Evolutionary conservation across 2,113 vertebrate species (phyloP).

Genomic region (Cryptotis parvus): DNA sequence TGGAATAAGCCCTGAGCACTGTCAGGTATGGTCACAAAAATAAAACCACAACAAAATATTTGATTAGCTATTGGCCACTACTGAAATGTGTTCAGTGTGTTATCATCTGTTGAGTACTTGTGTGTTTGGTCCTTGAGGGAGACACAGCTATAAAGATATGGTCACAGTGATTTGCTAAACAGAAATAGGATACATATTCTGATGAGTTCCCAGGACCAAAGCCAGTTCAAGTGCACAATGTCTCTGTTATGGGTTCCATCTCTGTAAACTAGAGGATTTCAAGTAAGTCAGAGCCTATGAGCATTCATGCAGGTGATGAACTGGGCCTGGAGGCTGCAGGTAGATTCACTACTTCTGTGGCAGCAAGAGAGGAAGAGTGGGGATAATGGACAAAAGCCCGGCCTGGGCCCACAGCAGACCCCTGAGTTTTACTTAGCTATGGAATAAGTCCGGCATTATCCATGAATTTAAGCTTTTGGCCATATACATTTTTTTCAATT

Average conservation of each 20-base stretch:
- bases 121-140: background rate
- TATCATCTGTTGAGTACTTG: background rate
- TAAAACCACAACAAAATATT: background rate
- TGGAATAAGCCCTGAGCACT: too few relatives aligned
- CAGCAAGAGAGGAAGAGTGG: accelerated
- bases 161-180: background rate
- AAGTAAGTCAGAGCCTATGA: background rate
- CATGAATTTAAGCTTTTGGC: background rate
- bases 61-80: background rate
- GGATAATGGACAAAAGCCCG: background rate
- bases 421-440: accelerated
- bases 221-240: too few relatives aligned
- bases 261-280: background rate
- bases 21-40: too few relatives aligned
- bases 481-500: background rate
- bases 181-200: background rate
- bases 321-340: accelerated
- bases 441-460: background rate
- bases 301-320: background rate
- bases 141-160: background rate
- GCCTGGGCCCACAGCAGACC: accelerated
- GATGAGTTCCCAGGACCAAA: background rate
- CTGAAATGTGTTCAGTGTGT: background rate
- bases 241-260: accelerated
- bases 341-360: background rate